These are phyloP conservation scores for Tanypteryx hageni DNA, from an alignment of 2,888 invertebrate genomes.

Conservation along the genomic window DNA sequence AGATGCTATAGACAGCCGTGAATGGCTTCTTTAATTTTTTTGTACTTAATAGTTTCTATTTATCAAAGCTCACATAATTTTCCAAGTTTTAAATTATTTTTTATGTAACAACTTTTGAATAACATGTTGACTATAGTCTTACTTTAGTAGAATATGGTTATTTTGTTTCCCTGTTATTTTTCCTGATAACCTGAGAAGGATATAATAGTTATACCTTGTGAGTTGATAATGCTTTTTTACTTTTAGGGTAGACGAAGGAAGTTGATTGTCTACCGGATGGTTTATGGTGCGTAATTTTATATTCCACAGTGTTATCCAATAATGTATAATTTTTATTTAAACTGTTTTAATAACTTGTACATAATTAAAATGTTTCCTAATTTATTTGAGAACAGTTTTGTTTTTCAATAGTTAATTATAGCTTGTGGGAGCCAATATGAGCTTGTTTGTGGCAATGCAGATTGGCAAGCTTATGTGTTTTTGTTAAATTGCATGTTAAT, in stretches of 20 bases:
- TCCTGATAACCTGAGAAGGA: too few relatives aligned
- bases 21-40: not conserved
- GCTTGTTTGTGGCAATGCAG: too few relatives aligned
- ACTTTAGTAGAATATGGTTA: too few relatives aligned
- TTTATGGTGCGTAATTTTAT: slow-evolving; percentile 36
- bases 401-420: too few relatives aligned
- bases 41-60: not conserved
- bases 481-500: too few relatives aligned
- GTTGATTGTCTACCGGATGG: not conserved
- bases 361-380: too few relatives aligned
- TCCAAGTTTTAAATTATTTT: not conserved
- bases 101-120: not conserved
- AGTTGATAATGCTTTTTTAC: not conserved
- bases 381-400: too few relatives aligned
- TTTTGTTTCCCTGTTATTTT: too few relatives aligned
- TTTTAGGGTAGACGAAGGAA: slow-evolving; percentile 33
- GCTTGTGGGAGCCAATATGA: too few relatives aligned
- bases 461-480: too few relatives aligned
- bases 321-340: not conserved
- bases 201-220: not conserved
- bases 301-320: not conserved
- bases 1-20: not conserved
- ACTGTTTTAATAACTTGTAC: too few relatives aligned
- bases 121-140: not conserved
- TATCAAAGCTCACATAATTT: not conserved